A percentile compares a stretch with the other conserved stretches of the same genome.
Evolutionary conservation across 2,888 invertebrate genomes (phyloP).

Genomic region (Pseudococcus longispinus): DNA sequence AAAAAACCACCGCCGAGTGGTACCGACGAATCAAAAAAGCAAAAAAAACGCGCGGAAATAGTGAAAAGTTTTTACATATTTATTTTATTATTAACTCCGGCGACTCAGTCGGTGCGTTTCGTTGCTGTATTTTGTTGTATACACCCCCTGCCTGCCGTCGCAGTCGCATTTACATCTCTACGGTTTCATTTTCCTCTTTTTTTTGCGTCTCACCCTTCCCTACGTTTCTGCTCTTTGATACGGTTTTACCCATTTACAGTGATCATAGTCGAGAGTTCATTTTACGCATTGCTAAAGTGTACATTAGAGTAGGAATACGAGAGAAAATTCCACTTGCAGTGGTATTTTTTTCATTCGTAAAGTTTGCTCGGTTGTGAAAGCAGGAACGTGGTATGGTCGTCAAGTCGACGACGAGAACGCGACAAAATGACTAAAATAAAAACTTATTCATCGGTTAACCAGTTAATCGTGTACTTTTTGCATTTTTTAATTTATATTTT

Average conservation of each 20-base stretch:
- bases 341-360: not conserved
- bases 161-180: not conserved
- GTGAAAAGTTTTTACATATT: constrained; percentile 30
- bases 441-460: constrained; percentile 45
- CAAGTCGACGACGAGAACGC: not conserved
- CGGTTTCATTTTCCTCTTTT: not conserved
- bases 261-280: constrained; percentile 17
- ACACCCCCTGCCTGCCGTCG: not conserved
- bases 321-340: not conserved
- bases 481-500: constrained; percentile 40
- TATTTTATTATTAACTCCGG: constrained; percentile 12
- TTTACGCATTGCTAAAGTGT: not conserved
- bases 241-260: not conserved
- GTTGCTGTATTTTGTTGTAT: not conserved
- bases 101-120: not conserved
- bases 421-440: constrained; percentile 10
- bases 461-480: constrained; percentile 31
- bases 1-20: not conserved
- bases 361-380: not conserved
- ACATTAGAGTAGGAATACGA: not conserved
- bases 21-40: not conserved
- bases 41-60: not conserved
- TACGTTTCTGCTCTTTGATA: not conserved
- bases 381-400: not conserved
- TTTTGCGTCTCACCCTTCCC: not conserved